Evolutionary conservation across 1,140 invertebrate genomes (phyloP).

Genomic region (Zaprionus davidi): DNA sequence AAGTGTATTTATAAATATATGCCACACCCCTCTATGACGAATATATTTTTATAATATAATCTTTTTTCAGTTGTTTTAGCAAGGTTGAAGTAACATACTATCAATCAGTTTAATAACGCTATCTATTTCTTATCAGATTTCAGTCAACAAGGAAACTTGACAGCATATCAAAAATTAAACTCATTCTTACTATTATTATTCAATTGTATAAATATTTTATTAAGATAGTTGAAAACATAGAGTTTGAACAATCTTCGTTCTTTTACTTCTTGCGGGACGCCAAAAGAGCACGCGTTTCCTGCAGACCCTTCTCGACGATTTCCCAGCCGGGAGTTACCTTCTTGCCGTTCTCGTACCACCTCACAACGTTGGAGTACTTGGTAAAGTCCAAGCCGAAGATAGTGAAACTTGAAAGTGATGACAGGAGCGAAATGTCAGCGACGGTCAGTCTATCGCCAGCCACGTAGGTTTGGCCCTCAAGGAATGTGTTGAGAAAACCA

Average conservation of each 20-base stretch:
- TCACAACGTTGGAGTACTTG: conserved; percentile 51
- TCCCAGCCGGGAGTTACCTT: conserved; percentile 61
- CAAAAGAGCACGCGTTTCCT: not conserved
- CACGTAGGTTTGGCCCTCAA: conserved; percentile 50
- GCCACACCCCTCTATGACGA: too few species aligned
- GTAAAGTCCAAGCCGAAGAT: conserved; percentile 34
- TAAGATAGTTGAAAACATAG: not conserved
- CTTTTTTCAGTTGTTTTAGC: too few species aligned
- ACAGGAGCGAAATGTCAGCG: conserved; percentile 55
- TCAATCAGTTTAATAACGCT: too few species aligned
- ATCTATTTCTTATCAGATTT: too few species aligned
- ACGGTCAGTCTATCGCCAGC: conserved; percentile 49
- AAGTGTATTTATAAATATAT: too few species aligned
- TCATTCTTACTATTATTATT: not conserved
- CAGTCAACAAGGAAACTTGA: too few species aligned
- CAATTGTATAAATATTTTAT: not conserved
- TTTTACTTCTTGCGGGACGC: not conserved
- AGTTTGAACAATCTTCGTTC: not conserved
- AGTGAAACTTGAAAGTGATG: conserved; percentile 45
- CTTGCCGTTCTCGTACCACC: conserved; percentile 51
- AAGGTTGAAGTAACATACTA: too few species aligned
- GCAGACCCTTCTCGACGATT: conserved; percentile 24
- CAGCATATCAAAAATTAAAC: not conserved
- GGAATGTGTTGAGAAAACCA: conserved; percentile 41
- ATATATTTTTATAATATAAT: too few species aligned